Base-by-base conservation (phyloP, 2,113 vertebrate species). In the Spizaetus ornatus region DNA sequence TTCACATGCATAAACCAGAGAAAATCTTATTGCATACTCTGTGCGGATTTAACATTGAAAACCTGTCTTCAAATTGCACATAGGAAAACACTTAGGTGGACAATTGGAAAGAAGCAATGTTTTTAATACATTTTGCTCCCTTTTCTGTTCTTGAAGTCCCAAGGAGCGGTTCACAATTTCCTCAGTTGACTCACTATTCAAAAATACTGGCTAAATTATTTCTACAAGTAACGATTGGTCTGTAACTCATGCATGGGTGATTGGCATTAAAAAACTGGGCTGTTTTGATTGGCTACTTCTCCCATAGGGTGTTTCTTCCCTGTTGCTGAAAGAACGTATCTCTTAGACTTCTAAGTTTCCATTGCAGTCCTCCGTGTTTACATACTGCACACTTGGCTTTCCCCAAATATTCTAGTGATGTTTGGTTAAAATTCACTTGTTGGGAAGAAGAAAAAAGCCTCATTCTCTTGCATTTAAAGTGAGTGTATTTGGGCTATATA, bases 361-460 rank as follows among this genome's bases (percentile, higher is more conserved):
- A 16, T 45, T 88, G 42, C 62, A 80, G 42, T 66, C 59, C 10
- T 79, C 74, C 67, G 29, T 93, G 72, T 89, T 91, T 73, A 58
- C 62, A 56, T 59, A 48, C 43, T 36, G 20, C 38, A 78, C 72
- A 34, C 36, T 88, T 65, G 36, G 22, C 22, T 95, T 96, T 87
- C 42, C n/a, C 80, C 78, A 89, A 80, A 90, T 90, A 78, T 80
- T 88, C 62, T 73, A 66, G 52, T 58, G n/a, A 63, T 82, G 31
- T 77, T 94, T 58, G 38, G 55, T 73, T 95, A 88, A 95, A 93
- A 91, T 88, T 40, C 58, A 80, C 62, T 95, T 97, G 27, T 63
- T 66, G 53, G 77, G 78, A 90, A 77, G 45, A 85, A 56, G 27
- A 58, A 84, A 67, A 90, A 92, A 86, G 6, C 38, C 38, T 79